Evolutionary conservation across 1,140 invertebrate genomes (phyloP), one percentile per base, ranked within the genome.

Genomic region (Drosophila ficusphila): DNA sequence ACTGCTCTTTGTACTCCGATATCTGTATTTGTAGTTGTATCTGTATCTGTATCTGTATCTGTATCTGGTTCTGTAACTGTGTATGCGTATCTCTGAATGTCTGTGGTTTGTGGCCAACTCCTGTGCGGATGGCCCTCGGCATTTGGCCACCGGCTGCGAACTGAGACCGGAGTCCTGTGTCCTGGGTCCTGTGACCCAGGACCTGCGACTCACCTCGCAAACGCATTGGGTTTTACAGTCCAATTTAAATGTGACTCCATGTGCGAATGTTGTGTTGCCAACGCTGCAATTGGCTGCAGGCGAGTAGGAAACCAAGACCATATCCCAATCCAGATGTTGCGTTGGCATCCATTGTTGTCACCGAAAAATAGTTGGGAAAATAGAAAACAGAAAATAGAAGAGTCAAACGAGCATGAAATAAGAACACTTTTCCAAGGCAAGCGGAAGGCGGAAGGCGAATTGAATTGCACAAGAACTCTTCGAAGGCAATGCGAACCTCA

Each of bases 151-250:
- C 29, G 27, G 16, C 8, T 25, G 7, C 16, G 4, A 25, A 4
- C 47, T 44, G n/a, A 1, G 21, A 44, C 3, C 12, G 4, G 21
- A 2, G 6, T 23, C 6, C 47, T 44, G n/a, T 1, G 21, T 25
- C 3, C 12, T 11, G 21, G 2, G 6, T 23, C 2, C 16, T 9
- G 36, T 1, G n/a, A 12, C 21, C 11, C 5, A 1, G 19, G 6
- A 44, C 54, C 19, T 18, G 7, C 23, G 14, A 90, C 92, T 92
- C 90, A 94, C 93, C 93, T 95, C 94, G 90, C 95, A 95, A 34
- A 94, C 93, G 90, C 95, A 95, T 88, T 94, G 93, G 33, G 94
- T 94, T 42, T 94, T 92, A 90, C 95, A 95, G 90, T 95, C 94
- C 60, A 94, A 92, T 64, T 93, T 92, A 88, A 95, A 95, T 61